Evolutionary conservation across 2,888 invertebrate species (phyloP).

Genomic region (Hoplodrina ambigua): DNA sequence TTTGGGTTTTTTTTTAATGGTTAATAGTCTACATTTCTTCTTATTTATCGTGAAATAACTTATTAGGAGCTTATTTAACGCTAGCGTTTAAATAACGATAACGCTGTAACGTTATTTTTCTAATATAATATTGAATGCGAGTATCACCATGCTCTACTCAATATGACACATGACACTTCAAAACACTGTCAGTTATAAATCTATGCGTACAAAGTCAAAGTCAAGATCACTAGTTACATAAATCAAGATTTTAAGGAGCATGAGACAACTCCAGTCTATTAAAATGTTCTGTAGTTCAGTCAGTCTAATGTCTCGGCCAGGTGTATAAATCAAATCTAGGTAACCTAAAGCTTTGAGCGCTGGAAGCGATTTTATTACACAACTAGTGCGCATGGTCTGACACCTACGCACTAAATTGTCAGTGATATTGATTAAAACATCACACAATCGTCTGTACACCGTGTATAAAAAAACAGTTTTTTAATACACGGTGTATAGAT

Average conservation of each 20-base stretch:
- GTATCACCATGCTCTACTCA: too few relatives aligned
- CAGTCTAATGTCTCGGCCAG: not conserved
- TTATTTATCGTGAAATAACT: too few relatives aligned
- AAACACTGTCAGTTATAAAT: not conserved
- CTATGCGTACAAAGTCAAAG: not conserved
- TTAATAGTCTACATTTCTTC: too few relatives aligned
- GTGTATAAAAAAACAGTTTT: too few relatives aligned
- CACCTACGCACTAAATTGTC: not conserved
- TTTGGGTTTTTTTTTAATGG: too few relatives aligned
- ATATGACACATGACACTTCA: not conserved
- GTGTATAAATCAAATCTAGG: not conserved
- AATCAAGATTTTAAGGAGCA: not conserved
- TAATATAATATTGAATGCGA: too few relatives aligned
- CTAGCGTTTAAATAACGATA: too few relatives aligned
- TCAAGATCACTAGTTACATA: not conserved
- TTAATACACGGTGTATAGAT: too few relatives aligned
- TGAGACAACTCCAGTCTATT: not conserved
- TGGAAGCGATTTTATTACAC: not conserved
- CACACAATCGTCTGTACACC: not conserved
- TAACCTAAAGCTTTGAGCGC: not conserved
- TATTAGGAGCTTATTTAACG: too few relatives aligned
- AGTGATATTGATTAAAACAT: not conserved
- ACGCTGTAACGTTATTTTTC: too few relatives aligned
- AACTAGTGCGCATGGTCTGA: slow-evolving; percentile 8
- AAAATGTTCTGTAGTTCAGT: not conserved